Conservation (phyloP, 2,888 invertebrate genomes). For the Belgica antarctica region DNA sequence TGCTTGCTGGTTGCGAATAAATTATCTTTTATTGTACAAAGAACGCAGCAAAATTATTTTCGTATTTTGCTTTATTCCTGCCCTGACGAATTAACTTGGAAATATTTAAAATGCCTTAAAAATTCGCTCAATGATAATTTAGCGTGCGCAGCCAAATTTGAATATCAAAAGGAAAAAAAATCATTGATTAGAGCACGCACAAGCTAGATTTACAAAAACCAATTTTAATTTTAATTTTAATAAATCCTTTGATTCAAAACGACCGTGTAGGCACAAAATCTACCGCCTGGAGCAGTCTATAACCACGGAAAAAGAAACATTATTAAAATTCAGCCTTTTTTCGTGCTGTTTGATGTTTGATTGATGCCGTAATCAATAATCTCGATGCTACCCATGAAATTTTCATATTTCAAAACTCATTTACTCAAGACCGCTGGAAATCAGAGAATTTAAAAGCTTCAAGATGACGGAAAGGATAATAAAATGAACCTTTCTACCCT, state of each 20-base stretch:
- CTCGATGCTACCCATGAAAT: not conserved
- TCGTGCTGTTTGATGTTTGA: slow-evolving; percentile 30
- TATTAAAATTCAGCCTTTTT: not conserved
- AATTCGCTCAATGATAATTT: not conserved
- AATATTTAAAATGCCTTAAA: not conserved
- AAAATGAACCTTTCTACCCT: no score
- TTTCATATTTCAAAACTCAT: slow-evolving; percentile 30
- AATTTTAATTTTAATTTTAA: no score
- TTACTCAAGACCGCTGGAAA: not conserved
- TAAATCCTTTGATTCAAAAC: no score
- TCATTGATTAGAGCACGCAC: no score
- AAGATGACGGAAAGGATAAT: not conserved
- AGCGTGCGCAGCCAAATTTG: slow-evolving; percentile 13
- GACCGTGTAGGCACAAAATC: no score
- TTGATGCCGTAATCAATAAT: slow-evolving; percentile 35
- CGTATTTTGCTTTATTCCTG: no score
- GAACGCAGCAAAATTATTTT: not conserved
- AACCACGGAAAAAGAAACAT: not conserved
- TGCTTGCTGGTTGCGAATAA: slow-evolving; percentile 34
- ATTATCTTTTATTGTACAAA: slow-evolving; percentile 1
- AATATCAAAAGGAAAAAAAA: slow-evolving; percentile 32
- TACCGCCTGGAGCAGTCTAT: no score
- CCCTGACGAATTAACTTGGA: not conserved
- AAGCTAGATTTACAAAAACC: no score
- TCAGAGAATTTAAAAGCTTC: slow-evolving; percentile 23